A percentile compares a stretch with the other conserved stretches of the same genome.
Conservation (phyloP, 2,113 vertebrate species). For the Fregata magnificens region DNA sequence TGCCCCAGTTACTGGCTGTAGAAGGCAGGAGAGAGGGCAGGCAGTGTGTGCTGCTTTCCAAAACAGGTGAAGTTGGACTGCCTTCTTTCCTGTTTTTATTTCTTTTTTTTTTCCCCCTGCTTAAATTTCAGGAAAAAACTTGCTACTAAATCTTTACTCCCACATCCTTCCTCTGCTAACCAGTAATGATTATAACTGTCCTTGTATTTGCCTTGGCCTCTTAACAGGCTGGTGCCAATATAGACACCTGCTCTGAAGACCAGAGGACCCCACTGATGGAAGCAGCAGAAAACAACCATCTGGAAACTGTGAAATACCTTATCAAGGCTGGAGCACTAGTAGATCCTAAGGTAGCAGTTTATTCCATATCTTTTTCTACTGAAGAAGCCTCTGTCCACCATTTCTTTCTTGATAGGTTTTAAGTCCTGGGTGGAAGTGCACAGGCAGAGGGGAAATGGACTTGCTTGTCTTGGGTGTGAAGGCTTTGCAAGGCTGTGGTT, state of each 20-base stretch:
- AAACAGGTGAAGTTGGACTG: background rate
- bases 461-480: background rate
- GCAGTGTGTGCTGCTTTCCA: background rate
- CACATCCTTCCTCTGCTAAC: background rate
- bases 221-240: conserved; percentile 89
- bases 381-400: background rate
- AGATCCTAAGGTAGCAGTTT: conserved; percentile 83
- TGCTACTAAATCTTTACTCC: background rate
- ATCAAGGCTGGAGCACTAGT: conserved; percentile 90
- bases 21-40: background rate
- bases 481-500: background rate
- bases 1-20: background rate
- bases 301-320: conserved; percentile 94
- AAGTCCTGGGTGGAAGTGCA: background rate
- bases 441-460: background rate
- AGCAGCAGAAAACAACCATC: conserved; percentile 91
- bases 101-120: background rate
- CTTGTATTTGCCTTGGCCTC: background rate
- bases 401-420: background rate
- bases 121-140: background rate
- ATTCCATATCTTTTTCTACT: background rate
- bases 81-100: background rate
- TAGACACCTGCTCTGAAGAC: conserved; percentile 92
- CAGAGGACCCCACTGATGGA: conserved; percentile 94
- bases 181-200: background rate